Base-by-base conservation (phyloP, 2,888 invertebrate genomes). In the Drosophila paucipuncta region DNA sequence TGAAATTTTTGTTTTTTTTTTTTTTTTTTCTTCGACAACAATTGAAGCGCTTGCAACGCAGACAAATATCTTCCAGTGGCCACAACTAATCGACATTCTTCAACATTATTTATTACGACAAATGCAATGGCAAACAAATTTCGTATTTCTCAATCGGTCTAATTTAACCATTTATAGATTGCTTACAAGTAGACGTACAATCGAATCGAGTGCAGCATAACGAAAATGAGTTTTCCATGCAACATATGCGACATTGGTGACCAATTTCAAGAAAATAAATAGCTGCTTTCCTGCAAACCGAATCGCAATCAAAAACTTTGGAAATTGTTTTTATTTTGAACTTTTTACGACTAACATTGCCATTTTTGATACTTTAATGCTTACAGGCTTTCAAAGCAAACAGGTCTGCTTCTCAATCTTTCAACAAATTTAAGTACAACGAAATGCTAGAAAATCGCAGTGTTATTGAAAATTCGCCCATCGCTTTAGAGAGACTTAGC, bases 1-100 rank as follows among this genome's bases (percentile, higher is more conserved):
- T 58, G 67, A 41, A 65, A 58, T 55, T 75, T 67, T 49, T 18
- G 7, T 35, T n/a, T 35, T 47, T 58, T 22, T 49, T 50, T 11
- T 25, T 10, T 35, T 16, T 31, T 62, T 64, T 28, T 43, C 1
- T 57, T 50, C 43, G 60, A 18, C 49, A 41, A 55, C 41, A 72
- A 50, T 64, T 28, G 18, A n/a, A 43, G 37, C 18, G 28, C 18
- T 41, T 52, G n/a, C 50, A 53, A 50, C 31, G 39, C 43, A 16
- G 13, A 49, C 33, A 59, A 64, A 39, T n/a, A n/a, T 57, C 35
- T n/a, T 70, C 41, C 16, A 16, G 0, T 30, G 57, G 37, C n/a
- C n/a, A n/a, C 13, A 57, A 39, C 39, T 39, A 28, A 4, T 41
- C n/a, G 28, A 41, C n/a, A 30, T 58, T 57, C 18, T 58, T 39